These are phyloP conservation scores for Coreius guichenoti DNA, from an alignment of 2,797 vertebrate genomes.

Conservation along the genomic window DNA sequence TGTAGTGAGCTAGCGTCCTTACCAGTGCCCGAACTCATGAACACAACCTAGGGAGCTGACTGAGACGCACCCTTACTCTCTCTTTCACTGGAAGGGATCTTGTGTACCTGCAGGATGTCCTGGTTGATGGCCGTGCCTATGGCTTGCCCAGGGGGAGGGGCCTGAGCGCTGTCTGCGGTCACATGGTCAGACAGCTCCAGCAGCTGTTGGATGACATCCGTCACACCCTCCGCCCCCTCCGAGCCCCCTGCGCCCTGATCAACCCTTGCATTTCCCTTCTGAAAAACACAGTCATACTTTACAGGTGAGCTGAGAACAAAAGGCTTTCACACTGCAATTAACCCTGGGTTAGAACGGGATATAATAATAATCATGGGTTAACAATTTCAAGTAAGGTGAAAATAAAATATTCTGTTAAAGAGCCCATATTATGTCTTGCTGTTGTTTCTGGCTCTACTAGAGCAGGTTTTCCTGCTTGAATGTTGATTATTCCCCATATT, in stretches of 20 bases:
- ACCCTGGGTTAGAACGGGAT: neutral
- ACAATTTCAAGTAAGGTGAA: neutral
- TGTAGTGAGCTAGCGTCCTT: too few relatives aligned
- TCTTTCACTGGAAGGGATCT: neutral
- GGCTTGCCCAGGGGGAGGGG: constrained; percentile 82
- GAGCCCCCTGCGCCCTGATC: constrained; percentile 66
- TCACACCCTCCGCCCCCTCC: constrained; percentile 83
- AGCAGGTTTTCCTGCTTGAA: too few relatives aligned
- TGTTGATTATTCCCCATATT: too few relatives aligned
- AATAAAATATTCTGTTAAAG: too few relatives aligned
- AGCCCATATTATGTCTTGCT: too few relatives aligned
- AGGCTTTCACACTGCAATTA: neutral
- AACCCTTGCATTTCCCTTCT: constrained; percentile 71
- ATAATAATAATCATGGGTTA: neutral
- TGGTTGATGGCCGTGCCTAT: constrained; percentile 93
- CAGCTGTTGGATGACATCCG: constrained; percentile 97
- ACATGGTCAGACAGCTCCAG: constrained; percentile 94
- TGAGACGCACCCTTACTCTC: neutral
- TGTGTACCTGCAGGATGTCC: constrained; percentile 93
- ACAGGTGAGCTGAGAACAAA: neutral
- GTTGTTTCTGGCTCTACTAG: too few relatives aligned
- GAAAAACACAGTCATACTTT: neutral
- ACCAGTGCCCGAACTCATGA: too few relatives aligned
- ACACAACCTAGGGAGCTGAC: too few relatives aligned
- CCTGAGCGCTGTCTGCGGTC: constrained; percentile 82